Percentiles rank a stretch among this genome's conserved stretches.
phyloP scores from a whole-genome alignment of 2,113 vertebrate genomes.

The Oncorhynchus masou region DNA sequence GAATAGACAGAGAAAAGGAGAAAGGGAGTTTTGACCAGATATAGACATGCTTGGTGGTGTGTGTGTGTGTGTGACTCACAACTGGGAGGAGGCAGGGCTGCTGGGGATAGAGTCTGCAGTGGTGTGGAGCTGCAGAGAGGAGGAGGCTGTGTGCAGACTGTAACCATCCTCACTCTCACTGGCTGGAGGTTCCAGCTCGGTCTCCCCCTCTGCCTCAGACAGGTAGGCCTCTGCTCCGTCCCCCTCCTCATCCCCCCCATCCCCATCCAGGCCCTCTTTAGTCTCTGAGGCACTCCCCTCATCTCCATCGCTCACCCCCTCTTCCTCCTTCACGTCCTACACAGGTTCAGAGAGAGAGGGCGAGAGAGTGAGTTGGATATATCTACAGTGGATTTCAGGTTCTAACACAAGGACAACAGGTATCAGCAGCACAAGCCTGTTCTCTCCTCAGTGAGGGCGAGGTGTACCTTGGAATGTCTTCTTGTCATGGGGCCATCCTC shows the following conservation, averaged over 20 bases:
- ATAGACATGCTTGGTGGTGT: background rate
- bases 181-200: conserved; percentile 79
- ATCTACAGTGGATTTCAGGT: no score
- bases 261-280: conserved; percentile 63
- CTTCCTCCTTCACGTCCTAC: conserved; percentile 31
- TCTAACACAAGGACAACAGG: no score
- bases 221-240: conserved; percentile 34
- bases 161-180: conserved; percentile 96
- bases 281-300: conserved; percentile 47
- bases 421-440: background rate
- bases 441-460: conserved; percentile 18
- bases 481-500: conserved; percentile 80
- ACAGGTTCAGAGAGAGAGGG: conserved; percentile 3
- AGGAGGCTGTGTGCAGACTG: conserved; percentile 87
- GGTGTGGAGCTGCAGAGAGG: conserved; percentile 86
- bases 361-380: background rate
- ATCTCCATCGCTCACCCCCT: conserved; percentile 65
- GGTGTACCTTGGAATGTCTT: conserved; percentile 81
- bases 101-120: conserved; percentile 92
- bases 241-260: conserved; percentile 21
- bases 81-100: conserved; percentile 95
- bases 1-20: background rate
- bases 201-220: conserved; percentile 66
- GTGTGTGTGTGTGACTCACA: conserved; percentile 76
- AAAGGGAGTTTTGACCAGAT: background rate